Base-by-base conservation (phyloP, 2,113 vertebrate genomes). In the Crypturellus undulatus region DNA sequence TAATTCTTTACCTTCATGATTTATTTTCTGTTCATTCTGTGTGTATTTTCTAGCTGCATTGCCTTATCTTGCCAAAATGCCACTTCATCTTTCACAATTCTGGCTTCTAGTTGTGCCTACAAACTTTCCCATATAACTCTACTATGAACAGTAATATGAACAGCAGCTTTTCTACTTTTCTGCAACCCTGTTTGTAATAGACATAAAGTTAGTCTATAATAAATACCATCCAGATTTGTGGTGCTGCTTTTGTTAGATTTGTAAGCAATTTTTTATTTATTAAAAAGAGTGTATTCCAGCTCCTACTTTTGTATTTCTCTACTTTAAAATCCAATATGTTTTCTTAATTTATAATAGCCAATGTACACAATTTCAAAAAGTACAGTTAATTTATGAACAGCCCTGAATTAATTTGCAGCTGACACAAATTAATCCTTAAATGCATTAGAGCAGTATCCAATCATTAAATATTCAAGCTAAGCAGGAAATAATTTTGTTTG, bases 341-440 rank as follows among this genome's bases (percentile, higher is more conserved):
- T 34, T 62, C 60, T 86, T 62, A 67, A 62, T 12, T 81, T 26
- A 9, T 36, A 34, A 25, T 28, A 28, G 13, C 80, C 80, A 5
- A 19, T 59, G 8, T 59, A 42, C 10, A 84, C 91, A 70, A 63
- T 4, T 34, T 68, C 62, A 42, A 84, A 75, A 89, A 58, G 42
- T 56, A 45, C 8, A 51, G 21, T 71, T 75, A 17, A 49, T 92
- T 87, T 87, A 56, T 54, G 43, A 47, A 49, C 45, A 63, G 80
- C 17, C 28, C 26, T 92, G 43, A 43, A 38, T 17, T 56, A 13
- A 70, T 71, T 77, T 54, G 69, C 92, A 34, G 56, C 32, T 84
- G 43, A 68, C 12, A 14, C 40, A 91, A 89, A 84, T 89, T 65
- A 84, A 64, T 91, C 32, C 11, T 52, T 49, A 79, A 18, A 69